Percentiles rank a stretch among this genome's conserved stretches.
These are phyloP conservation scores for Graphium colonna DNA, from an alignment of 2,888 invertebrate species.

Conservation along the genomic window DNA sequence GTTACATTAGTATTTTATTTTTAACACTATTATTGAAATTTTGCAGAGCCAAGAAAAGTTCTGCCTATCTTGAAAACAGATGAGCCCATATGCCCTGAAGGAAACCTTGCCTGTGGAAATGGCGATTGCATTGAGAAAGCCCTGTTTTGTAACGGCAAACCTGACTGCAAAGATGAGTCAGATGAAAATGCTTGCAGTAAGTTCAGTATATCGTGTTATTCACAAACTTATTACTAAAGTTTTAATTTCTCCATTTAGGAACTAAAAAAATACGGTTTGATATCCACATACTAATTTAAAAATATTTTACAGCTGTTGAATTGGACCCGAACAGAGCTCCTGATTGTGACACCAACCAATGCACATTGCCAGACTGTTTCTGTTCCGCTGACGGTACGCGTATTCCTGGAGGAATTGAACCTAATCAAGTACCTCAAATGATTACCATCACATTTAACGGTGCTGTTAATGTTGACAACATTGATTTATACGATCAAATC, in stretches of 20 bases:
- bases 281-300: not conserved
- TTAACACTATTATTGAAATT: constrained; percentile 16
- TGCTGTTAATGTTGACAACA: constrained; percentile 95
- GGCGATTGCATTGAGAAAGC: constrained; percentile 95
- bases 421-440: constrained; percentile 94
- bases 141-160: constrained; percentile 95
- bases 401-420: constrained; percentile 91
- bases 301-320: constrained; percentile 86
- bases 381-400: constrained; percentile 95
- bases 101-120: constrained; percentile 94
- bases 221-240: not conserved
- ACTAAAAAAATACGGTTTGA: constrained; percentile 10
- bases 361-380: constrained; percentile 94
- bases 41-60: constrained; percentile 92
- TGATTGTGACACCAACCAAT: constrained; percentile 93
- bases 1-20: no score
- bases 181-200: constrained; percentile 97
- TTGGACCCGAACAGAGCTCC: constrained; percentile 95
- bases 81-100: constrained; percentile 94
- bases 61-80: constrained; percentile 95
- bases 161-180: constrained; percentile 95
- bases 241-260: not conserved
- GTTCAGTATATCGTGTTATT: constrained; percentile 53
- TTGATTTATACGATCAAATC: constrained; percentile 93
- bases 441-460: constrained; percentile 96